These are phyloP conservation scores for Hemicordylus capensis DNA, from an alignment of 2,113 vertebrate species.

Conservation along the genomic window DNA sequence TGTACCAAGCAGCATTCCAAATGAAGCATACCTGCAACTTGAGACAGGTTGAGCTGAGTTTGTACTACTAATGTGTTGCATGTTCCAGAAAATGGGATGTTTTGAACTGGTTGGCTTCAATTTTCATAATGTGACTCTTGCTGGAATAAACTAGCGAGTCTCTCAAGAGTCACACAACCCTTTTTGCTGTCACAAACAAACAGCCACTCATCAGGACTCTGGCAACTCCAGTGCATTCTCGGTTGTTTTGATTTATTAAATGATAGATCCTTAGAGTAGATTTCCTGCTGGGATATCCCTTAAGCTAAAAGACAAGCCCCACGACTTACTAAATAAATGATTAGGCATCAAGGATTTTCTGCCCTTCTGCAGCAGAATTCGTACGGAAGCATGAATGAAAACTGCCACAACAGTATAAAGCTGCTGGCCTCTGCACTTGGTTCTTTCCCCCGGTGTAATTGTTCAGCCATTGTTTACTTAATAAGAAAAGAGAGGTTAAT, in stretches of 20 bases:
- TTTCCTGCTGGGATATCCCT: conserved; percentile 63
- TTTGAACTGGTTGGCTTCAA: no score
- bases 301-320: conserved; percentile 58
- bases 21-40: no score
- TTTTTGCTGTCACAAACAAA: not conserved
- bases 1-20: no score
- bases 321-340: conserved; percentile 66
- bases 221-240: not conserved
- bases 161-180: not conserved
- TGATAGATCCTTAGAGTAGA: conserved; percentile 32
- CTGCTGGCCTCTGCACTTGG: conserved; percentile 57
- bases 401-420: conserved; percentile 58
- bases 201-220: not conserved
- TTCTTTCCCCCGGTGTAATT: conserved; percentile 47
- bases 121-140: no score
- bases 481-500: conserved; percentile 67
- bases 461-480: conserved; percentile 66
- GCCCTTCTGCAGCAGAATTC: conserved; percentile 52
- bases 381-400: conserved; percentile 55
- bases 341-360: conserved; percentile 70
- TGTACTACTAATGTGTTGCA: no score
- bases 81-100: no score
- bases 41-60: no score
- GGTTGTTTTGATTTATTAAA: conserved; percentile 31
- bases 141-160: no score